These are phyloP conservation scores for Epizoanthus fatuus DNA, from an alignment of 92 coral and sea anemone species.

Conservation along the genomic window DNA sequence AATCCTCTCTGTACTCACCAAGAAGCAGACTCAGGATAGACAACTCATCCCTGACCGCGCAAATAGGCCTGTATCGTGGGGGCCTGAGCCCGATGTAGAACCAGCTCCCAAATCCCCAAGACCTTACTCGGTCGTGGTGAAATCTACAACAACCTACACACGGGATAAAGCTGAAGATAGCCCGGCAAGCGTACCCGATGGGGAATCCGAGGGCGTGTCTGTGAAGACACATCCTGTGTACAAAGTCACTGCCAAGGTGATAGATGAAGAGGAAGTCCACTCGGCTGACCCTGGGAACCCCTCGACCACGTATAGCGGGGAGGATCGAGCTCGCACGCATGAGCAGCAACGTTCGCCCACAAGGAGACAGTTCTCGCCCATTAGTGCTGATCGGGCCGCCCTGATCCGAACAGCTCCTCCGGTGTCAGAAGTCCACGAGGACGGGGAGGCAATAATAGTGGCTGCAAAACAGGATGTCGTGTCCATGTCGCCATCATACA, in stretches of 20 bases:
- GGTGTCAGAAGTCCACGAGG: background rate
- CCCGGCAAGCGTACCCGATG: background rate
- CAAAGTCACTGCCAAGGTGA: constrained; percentile 38
- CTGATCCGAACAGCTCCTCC: background rate
- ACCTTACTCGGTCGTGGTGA: constrained; percentile 41
- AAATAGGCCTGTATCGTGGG: constrained; percentile 36
- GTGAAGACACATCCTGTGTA: constrained; percentile 36
- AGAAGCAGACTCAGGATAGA: constrained; percentile 86
- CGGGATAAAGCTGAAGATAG: background rate
- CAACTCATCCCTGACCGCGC: constrained; percentile 50
- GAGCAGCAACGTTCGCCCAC: constrained; percentile 2
- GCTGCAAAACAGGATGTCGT: constrained; percentile 13
- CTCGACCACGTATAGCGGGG: constrained; percentile 8
- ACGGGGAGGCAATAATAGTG: constrained; percentile 9
- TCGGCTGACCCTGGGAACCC: background rate
- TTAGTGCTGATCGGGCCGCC: background rate
- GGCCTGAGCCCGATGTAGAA: constrained; percentile 27
- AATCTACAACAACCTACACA: constrained; percentile 23
- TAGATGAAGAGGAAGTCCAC: constrained; percentile 39
- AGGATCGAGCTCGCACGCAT: background rate
- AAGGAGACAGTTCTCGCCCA: background rate
- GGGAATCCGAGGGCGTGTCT: background rate
- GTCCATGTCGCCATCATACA: constrained; percentile 60
- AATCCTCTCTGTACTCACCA: constrained; percentile 80
- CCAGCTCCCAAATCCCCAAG: constrained; percentile 38